phyloP scores from a whole-genome alignment of 2,113 vertebrate genomes.

The Salvelinus namaycush region DNA sequence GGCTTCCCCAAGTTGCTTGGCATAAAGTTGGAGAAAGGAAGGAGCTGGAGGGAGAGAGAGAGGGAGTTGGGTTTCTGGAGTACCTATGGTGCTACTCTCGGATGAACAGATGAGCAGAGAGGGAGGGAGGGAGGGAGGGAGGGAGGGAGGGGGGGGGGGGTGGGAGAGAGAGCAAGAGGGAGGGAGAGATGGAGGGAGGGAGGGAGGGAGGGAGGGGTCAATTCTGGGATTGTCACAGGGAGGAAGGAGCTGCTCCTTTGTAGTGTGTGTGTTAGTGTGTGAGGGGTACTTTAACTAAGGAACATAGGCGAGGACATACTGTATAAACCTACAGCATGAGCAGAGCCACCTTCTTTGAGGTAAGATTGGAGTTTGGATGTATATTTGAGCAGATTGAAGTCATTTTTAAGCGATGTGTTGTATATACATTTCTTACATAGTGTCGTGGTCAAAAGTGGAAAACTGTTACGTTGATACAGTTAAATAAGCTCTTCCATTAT shows the following conservation, averaged over 20 bases:
- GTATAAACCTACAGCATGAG: constrained; percentile 50
- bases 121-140: too few relatives aligned
- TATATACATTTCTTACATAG: too few relatives aligned
- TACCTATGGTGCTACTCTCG: constrained; percentile 5
- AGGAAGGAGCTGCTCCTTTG: constrained; percentile 36
- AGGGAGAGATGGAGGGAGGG: background rate
- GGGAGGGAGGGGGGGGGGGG: background rate
- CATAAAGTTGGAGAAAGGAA: background rate
- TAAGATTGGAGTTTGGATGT: constrained; percentile 40
- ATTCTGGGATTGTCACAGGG: constrained; percentile 50
- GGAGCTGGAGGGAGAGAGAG: background rate
- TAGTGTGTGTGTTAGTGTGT: constrained; percentile 1
- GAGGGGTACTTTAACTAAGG: constrained; percentile 7
- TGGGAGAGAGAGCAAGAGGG: too few relatives aligned
- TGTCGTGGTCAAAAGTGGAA: too few relatives aligned
- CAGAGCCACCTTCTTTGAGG: constrained; percentile 73
- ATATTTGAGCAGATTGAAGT: background rate
- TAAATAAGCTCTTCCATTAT: too few relatives aligned
- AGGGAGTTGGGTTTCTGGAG: constrained; percentile 1
- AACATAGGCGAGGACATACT: constrained; percentile 20
- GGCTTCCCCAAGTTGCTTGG: constrained; percentile 26
- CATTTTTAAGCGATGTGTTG: too few relatives aligned
- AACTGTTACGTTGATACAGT: too few relatives aligned
- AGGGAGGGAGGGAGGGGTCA: constrained; percentile 38
- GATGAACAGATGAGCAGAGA: background rate